Percentiles rank a stretch among this genome's conserved stretches.
phyloP scores from a whole-genome alignment of 2,888 invertebrate species.

The Drosophila antonietae region DNA sequence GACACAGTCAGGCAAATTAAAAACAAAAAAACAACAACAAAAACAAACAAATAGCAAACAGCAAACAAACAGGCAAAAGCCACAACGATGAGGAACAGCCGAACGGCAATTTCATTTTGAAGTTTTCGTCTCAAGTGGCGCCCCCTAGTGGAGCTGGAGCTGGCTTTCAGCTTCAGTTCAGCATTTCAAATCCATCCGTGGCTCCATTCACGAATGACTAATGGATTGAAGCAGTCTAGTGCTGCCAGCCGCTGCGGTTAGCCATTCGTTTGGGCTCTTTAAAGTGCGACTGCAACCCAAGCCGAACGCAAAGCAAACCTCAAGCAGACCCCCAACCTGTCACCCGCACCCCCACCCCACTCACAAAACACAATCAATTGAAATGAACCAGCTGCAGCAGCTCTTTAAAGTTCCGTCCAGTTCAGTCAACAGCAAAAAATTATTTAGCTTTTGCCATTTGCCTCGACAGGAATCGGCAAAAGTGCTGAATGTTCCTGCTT shows the following conservation, averaged over 20 bases:
- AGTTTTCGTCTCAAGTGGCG: constrained; percentile 64
- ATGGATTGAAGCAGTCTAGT: constrained; percentile 48
- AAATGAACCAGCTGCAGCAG: neutral
- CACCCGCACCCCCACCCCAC: neutral
- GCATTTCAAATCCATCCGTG: neutral
- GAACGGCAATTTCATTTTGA: constrained; percentile 62
- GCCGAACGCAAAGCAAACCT: neutral
- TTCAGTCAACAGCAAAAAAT: constrained; percentile 4
- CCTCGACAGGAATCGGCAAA: constrained; percentile 14
- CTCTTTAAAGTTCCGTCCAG: constrained; percentile 11
- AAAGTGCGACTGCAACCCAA: constrained; percentile 3
- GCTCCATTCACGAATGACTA: constrained; percentile 47
- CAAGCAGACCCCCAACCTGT: neutral
- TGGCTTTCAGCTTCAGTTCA: neutral
- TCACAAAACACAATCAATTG: constrained; percentile 6
- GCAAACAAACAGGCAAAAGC: constrained; percentile 34
- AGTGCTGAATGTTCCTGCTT: constrained; percentile 15
- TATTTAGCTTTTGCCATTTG: constrained; percentile 17
- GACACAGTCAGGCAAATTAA: constrained; percentile 11
- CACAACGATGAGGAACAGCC: constrained; percentile 28
- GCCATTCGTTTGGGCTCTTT: constrained; percentile 13
- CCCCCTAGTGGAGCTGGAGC: neutral
- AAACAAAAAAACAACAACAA: neutral
- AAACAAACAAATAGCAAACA: constrained; percentile 1
- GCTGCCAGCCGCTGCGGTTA: neutral